Base-by-base conservation (phyloP, 1,140 invertebrate genomes). In the Drosophila hydei region DNA sequence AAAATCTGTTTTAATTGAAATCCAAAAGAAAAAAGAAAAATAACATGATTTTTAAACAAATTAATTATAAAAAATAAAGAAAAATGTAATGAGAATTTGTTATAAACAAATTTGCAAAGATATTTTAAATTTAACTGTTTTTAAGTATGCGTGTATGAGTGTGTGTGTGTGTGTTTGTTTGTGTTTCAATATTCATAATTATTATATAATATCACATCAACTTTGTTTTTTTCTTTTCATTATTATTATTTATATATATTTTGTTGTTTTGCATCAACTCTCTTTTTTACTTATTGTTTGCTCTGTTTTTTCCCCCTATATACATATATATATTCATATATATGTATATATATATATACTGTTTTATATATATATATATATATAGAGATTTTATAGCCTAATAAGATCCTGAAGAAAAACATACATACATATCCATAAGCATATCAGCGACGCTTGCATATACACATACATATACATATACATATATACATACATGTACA, bases 151-250 rank as follows among this genome's bases (percentile, higher is more conserved):
- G 25, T 52, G 36, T 64, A 42, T 72, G 61, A 61, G 56, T 40
- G 12, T 14, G 38, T 59, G 59, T 70, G 59, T 79, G 42, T 69
- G 25, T 62, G 47, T 61, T 36, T 55, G 45, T 68, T 33, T 67
- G 40, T 67, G 25, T 65, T 78, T 87, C 30, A 63, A 61, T 77
- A 71, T 75, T 77, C 54, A 78, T 87, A 88, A 88, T 87, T 87
- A 87, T 88, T 88, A 88, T 90, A 87, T 91, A 91, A 91, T 91
- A 91, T 91, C 89, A 91, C 89, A 91, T 91, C 89, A 83, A 90
- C 89, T 91, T 91, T 91, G 85, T 90, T 90, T 90, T 75, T 89
- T 81, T 48, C 64, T 67, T 68, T 75, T 27, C 8, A 27, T 33
- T 33, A 33, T 33, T 33, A 33, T 33, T 33, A 11, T 71, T 68